Conservation (phyloP, 1,140 invertebrate genomes). For the Orius insidiosus region DNA sequence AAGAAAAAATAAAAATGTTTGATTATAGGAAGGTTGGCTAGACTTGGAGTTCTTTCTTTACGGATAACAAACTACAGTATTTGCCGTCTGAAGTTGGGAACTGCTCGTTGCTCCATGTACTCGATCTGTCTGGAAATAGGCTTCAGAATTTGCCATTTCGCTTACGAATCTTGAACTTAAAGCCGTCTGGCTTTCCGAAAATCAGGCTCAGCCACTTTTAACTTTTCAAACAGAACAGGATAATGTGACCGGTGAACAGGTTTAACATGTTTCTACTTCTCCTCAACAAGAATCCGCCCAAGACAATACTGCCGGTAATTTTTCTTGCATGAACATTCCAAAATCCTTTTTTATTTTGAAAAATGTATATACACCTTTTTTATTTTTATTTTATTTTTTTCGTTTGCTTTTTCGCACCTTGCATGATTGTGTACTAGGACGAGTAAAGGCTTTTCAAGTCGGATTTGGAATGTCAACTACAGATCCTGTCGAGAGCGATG, state of each 20-base stretch:
- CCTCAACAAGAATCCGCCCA: slow-evolving; percentile 77
- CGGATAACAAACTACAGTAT: slow-evolving; percentile 86
- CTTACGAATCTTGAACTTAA: slow-evolving; percentile 89
- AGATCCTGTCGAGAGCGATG: slow-evolving; percentile 36
- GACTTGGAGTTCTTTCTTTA: slow-evolving; percentile 85
- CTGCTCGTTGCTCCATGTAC: slow-evolving; percentile 79
- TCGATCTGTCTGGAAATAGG: slow-evolving; percentile 95
- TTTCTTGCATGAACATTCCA: not conserved
- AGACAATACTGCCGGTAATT: slow-evolving; percentile 23
- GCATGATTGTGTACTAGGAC: slow-evolving; percentile 12
- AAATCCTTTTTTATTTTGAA: slow-evolving; percentile 13
- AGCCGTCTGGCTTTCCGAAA: slow-evolving; percentile 97
- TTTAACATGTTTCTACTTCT: slow-evolving; percentile 94
- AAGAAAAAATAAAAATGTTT: too few species aligned
- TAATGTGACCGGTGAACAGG: slow-evolving; percentile 73
- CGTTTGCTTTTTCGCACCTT: slow-evolving; percentile 5
- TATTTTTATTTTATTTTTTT: not conserved
- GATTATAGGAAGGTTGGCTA: slow-evolving; percentile 45
- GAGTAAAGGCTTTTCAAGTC: slow-evolving; percentile 11
- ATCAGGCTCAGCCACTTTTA: slow-evolving; percentile 94
- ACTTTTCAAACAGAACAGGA: slow-evolving; percentile 94
- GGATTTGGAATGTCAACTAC: slow-evolving; percentile 8
- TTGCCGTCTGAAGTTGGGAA: slow-evolving; percentile 89
- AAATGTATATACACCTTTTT: not conserved
- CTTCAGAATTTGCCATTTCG: slow-evolving; percentile 92